These are phyloP conservation scores for Microctenopoma stevenorrisi DNA, from an alignment of 2,797 vertebrate genomes.

Conservation along the genomic window DNA sequence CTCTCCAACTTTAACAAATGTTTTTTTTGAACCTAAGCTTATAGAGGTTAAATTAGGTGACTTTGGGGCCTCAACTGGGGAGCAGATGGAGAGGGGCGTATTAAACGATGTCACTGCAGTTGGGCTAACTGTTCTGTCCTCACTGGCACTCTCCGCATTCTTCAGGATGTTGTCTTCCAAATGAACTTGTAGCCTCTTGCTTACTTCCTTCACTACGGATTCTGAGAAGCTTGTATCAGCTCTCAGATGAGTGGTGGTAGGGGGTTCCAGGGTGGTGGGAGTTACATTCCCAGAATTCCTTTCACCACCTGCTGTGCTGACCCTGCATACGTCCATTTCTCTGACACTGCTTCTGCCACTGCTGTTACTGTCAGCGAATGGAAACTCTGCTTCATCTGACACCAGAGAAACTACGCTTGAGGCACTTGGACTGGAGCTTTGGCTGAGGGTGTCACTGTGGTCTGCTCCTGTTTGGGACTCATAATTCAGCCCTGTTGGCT, in stretches of 20 bases:
- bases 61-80: conserved; percentile 35
- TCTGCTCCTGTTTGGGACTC: background rate
- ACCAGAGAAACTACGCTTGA: conserved; percentile 57
- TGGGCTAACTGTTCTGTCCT: background rate
- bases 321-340: conserved; percentile 60
- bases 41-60: conserved; percentile 64
- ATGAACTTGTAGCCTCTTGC: conserved; percentile 75
- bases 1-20: conserved; percentile 57
- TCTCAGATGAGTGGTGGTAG: background rate
- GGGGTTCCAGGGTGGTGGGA: conserved; percentile 28
- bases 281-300: conserved; percentile 56
- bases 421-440: conserved; percentile 54
- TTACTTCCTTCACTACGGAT: conserved; percentile 74
- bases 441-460: conserved; percentile 16
- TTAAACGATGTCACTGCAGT: conserved; percentile 29
- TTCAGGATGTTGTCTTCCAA: conserved; percentile 64
- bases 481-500: background rate
- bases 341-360: conserved; percentile 76
- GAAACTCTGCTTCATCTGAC: conserved; percentile 58
- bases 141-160: background rate
- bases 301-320: conserved; percentile 34
- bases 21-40: conserved; percentile 65
- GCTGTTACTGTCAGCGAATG: conserved; percentile 80
- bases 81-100: conserved; percentile 25
- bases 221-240: conserved; percentile 45